Conservation (phyloP, 2,888 invertebrate species). For the Latheticus oryzae region DNA sequence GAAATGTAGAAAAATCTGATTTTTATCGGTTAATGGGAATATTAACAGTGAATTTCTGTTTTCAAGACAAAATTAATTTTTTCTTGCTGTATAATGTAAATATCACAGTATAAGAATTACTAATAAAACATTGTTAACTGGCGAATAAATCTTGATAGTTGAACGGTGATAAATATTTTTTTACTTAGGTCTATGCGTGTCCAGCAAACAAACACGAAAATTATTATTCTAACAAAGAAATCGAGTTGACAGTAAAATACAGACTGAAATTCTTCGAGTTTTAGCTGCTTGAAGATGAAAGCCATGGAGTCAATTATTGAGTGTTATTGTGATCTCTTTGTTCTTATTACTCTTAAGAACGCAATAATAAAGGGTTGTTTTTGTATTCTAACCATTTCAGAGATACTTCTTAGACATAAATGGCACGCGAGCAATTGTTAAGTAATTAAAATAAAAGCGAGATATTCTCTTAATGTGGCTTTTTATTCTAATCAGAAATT, state of each 20-base stretch:
- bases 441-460: slow-evolving; percentile 10
- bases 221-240: slow-evolving; percentile 6
- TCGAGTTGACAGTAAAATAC: slow-evolving; percentile 6
- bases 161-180: slow-evolving; percentile 1
- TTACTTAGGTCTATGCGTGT: slow-evolving; percentile 6
- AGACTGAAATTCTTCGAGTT: too few relatives aligned
- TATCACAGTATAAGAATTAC: slow-evolving; percentile 3
- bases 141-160: slow-evolving; percentile 6
- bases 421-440: slow-evolving; percentile 8
- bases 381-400: slow-evolving; percentile 14
- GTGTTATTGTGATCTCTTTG: too few relatives aligned
- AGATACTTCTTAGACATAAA: slow-evolving; percentile 5
- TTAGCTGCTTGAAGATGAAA: too few relatives aligned
- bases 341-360: too few relatives aligned
- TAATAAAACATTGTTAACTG: slow-evolving; percentile 9
- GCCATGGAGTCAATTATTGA: slow-evolving; percentile 1
- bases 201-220: slow-evolving; percentile 6
- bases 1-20: too few relatives aligned
- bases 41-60: too few relatives aligned
- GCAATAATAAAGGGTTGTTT: too few relatives aligned
- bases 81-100: slow-evolving; percentile 2
- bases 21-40: slow-evolving; percentile 9
- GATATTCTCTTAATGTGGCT: slow-evolving; percentile 6
- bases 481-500: slow-evolving; percentile 10
- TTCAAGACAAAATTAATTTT: too few relatives aligned